A percentile compares a stretch with the other conserved stretches of the same genome.
Evolutionary conservation across 2,888 invertebrate genomes (phyloP).

Genomic region (Lasiommata megera): DNA sequence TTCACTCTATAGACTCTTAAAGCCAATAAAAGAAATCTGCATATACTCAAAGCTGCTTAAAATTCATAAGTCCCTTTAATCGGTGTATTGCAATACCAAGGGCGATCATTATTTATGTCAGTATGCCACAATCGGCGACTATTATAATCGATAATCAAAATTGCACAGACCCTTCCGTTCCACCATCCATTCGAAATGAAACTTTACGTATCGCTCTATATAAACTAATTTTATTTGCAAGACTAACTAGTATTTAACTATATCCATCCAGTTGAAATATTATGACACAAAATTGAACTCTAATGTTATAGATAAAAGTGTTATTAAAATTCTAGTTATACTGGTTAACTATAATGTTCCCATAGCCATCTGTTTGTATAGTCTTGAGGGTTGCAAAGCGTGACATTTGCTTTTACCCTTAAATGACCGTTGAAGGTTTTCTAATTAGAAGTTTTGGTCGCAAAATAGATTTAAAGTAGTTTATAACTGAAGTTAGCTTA

Average conservation of each 20-base stretch:
- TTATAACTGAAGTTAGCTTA: neutral
- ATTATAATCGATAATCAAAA: conserved; percentile 47
- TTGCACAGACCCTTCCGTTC: conserved; percentile 39
- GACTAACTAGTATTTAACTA: conserved; percentile 11
- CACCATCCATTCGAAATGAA: conserved; percentile 20
- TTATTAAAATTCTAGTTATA: conserved; percentile 18
- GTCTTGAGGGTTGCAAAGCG: conserved; percentile 52
- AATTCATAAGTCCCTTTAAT: conserved; percentile 17
- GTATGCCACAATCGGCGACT: conserved; percentile 48
- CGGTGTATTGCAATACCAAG: conserved; percentile 29
- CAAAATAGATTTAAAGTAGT: conserved; percentile 24
- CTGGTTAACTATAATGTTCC: conserved; percentile 32
- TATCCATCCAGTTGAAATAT: neutral
- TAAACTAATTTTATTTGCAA: conserved; percentile 23
- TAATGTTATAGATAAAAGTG: conserved; percentile 9
- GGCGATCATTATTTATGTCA: conserved; percentile 46
- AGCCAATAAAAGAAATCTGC: neutral
- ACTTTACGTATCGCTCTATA: conserved; percentile 28
- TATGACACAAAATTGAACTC: conserved; percentile 22
- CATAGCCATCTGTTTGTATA: conserved; percentile 60
- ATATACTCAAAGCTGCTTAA: neutral
- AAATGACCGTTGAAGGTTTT: conserved; percentile 57
- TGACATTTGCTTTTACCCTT: conserved; percentile 66
- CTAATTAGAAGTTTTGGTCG: conserved; percentile 49
- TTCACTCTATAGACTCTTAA: neutral